Percentiles rank a stretch among this genome's conserved stretches.
These are phyloP conservation scores for Chelonoidis abingdonii DNA, from an alignment of 2,113 vertebrate genomes.

Conservation along the genomic window DNA sequence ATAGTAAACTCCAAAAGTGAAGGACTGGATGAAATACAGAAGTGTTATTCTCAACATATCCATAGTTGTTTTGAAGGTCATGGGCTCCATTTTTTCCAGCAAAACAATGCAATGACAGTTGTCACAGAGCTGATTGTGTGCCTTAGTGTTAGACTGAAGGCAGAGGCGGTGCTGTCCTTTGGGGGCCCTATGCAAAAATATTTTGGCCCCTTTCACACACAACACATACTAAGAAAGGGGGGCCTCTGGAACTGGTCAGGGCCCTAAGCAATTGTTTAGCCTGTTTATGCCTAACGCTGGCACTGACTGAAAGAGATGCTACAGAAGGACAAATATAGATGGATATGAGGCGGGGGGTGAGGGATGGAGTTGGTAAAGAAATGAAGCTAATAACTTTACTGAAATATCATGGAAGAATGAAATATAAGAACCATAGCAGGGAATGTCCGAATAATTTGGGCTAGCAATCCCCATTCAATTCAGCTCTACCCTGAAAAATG, in stretches of 20 bases:
- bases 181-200: too few species aligned
- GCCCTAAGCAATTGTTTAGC: too few species aligned
- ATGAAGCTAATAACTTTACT: not conserved
- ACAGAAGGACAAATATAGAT: not conserved
- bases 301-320: not conserved
- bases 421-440: not conserved
- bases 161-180: not conserved
- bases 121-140: fast-evolving
- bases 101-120: not conserved
- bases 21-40: not conserved
- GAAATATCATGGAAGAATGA: not conserved
- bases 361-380: not conserved
- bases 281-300: too few species aligned
- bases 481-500: not conserved
- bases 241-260: too few species aligned
- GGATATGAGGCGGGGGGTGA: fast-evolving
- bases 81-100: not conserved
- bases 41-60: not conserved
- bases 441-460: not conserved
- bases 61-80: fast-evolving
- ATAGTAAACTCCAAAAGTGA: fast-evolving
- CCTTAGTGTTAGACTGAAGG: not conserved
- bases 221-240: too few species aligned
- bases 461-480: not conserved
- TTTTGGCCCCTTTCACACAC: too few species aligned